Percentiles rank a stretch among this genome's conserved stretches.
Conservation (phyloP, 2,888 invertebrate genomes). For the Papilio gigon region DNA sequence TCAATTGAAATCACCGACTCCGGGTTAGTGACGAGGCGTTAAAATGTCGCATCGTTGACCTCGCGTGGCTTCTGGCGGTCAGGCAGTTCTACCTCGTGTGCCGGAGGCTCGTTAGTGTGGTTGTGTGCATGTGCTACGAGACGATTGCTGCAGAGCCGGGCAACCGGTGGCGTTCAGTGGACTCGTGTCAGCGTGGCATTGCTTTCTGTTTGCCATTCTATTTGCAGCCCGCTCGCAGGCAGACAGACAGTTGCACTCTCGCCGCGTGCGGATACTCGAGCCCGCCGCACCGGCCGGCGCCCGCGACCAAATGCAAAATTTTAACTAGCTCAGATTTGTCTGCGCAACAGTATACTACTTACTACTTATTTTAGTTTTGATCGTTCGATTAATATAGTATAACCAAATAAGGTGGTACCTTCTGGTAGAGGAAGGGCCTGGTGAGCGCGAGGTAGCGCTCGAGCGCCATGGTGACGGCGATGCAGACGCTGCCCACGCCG, state of each 20-base stretch:
- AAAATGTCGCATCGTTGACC: neutral
- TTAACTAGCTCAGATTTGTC: no score
- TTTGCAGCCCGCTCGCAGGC: slow-evolving; percentile 5
- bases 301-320: neutral
- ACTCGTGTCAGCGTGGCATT: no score
- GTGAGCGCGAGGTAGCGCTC: slow-evolving; percentile 94
- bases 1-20: no score
- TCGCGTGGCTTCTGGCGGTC: neutral
- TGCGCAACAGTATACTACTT: neutral
- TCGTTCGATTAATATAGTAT: slow-evolving; percentile 7
- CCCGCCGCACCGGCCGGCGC: neutral
- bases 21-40: neutral
- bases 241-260: neutral
- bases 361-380: neutral
- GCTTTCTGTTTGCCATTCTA: neutral
- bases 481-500: slow-evolving; percentile 93
- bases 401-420: slow-evolving; percentile 85
- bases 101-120: neutral
- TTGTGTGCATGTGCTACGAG: neutral
- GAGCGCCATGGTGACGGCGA: slow-evolving; percentile 93
- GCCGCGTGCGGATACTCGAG: neutral
- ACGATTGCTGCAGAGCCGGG: neutral
- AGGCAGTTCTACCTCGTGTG: neutral
- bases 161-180: slow-evolving; percentile 6
- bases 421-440: slow-evolving; percentile 92